Evolutionary conservation across 2,888 invertebrate species (phyloP), one percentile per base, ranked within the genome.

Genomic region (Anaspis maculata): DNA sequence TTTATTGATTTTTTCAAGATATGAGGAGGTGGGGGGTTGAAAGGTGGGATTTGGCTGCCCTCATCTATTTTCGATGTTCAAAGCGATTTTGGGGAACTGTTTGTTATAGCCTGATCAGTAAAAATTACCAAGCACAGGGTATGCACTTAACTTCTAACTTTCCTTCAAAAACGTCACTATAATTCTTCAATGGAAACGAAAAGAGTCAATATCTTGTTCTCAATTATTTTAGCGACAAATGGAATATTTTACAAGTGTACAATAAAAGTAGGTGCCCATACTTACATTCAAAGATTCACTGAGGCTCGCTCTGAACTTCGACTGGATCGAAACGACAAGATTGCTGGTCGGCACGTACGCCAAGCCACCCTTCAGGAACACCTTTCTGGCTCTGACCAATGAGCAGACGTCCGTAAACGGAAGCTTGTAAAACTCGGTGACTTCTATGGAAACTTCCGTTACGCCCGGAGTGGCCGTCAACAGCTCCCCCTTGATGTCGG

Each of bases 311-410:
- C 87, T 74, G 59, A 85, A 92, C 44, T 79, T 75, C 3, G 83
- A 76, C 15, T 81, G 73, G 25, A 98, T 72, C 28, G 96, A 81
- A 4, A 86, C 83, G 27, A 86, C 75, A 49, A 98, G 75, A 50
- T 96, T 95, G 44, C 72, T 74, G 39, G 81, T 77, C 1, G 89
- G 83, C 27, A 97, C 82, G 62, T 85, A 97, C 1, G 94, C 96
- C 61, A 71, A 83, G 3, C 98, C 97, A 33, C 69, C 68, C 46
- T 74, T 73, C 1, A 98, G 55, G 54, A 77, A 92, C 3, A 91
- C 88, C 61, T 75, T 82, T 40, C 95, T 75, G 9, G 65, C 66
- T 54, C 74, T 76, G 2, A 98, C 79, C 44, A 97, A 71, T 56
- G 95, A 91, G 13, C 84, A 64, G 0, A 92, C 96, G 62, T 91